A percentile compares a stretch with the other conserved stretches of the same genome.
phyloP scores from a whole-genome alignment of 2,888 invertebrate species.

The Temnothorax rugatulus region DNA sequence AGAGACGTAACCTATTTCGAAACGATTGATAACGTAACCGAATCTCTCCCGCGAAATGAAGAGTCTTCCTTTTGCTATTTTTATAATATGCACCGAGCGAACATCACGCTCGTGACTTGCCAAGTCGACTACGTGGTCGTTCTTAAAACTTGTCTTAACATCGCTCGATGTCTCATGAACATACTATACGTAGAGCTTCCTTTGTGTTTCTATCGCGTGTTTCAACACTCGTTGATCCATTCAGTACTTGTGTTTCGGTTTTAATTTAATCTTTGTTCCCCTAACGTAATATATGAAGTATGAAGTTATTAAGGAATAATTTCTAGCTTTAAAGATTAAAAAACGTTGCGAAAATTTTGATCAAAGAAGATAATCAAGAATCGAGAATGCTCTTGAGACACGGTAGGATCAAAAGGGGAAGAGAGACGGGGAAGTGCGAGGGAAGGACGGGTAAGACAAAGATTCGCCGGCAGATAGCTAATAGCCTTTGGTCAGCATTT shows the following conservation, averaged over 20 bases:
- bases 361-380: conserved; percentile 18
- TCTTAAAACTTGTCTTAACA: conserved; percentile 28
- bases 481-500: conserved; percentile 78
- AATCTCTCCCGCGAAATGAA: not conserved
- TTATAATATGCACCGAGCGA: conserved; percentile 25
- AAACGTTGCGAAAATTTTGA: not conserved
- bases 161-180: not conserved
- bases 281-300: not conserved
- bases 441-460: conserved; percentile 37
- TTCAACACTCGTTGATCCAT: not conserved
- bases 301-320: not conserved
- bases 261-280: not conserved
- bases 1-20: conserved; percentile 22
- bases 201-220: not conserved
- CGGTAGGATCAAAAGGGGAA: conserved; percentile 32
- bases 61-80: not conserved
- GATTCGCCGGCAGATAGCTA: conserved; percentile 74
- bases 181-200: not conserved
- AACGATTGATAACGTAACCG: conserved; percentile 18
- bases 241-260: not conserved
- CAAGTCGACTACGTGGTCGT: conserved; percentile 4
- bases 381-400: conserved; percentile 26
- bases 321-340: not conserved
- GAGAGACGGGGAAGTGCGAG: conserved; percentile 46
- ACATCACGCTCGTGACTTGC: conserved; percentile 20